phyloP scores from a whole-genome alignment of 2,113 vertebrate species.

The Gavialis gangeticus region DNA sequence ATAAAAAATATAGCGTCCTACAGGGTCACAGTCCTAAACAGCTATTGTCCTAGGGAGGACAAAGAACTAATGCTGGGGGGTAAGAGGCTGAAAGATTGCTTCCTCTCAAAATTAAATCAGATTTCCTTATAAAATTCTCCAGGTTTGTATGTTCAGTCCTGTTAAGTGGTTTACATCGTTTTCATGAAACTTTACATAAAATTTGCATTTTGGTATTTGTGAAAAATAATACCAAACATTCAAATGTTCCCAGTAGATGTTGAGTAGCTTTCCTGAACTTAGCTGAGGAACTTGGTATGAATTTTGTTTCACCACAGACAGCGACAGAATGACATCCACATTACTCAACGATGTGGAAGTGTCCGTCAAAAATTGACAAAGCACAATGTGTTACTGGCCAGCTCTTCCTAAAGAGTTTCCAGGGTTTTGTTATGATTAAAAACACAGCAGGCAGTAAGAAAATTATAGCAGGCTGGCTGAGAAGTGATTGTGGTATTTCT shows the following conservation, averaged over 20 bases:
- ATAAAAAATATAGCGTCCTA: background rate
- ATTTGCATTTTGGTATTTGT: background rate
- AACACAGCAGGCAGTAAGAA: background rate
- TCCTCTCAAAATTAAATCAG: background rate
- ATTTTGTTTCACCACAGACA: constrained; percentile 4
- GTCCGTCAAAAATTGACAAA: background rate
- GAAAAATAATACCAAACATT: constrained; percentile 37
- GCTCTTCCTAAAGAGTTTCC: background rate
- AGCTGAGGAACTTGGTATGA: background rate
- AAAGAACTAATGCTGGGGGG: background rate
- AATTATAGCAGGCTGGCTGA: background rate
- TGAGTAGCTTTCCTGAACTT: background rate
- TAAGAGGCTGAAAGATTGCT: background rate
- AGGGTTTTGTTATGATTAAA: background rate
- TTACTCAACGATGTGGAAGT: background rate
- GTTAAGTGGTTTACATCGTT: background rate
- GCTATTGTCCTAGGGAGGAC: background rate
- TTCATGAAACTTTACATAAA: background rate
- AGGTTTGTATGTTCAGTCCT: background rate
- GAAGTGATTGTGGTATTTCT: background rate
- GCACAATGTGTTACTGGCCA: background rate
- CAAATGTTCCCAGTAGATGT: constrained; percentile 8
- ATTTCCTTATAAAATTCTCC: background rate
- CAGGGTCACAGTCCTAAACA: constrained; percentile 2
- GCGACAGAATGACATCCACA: background rate